Percentiles rank a stretch among this genome's conserved stretches.
These are phyloP conservation scores for Passer montanus DNA, from an alignment of 2,113 vertebrate genomes.

Conservation along the genomic window DNA sequence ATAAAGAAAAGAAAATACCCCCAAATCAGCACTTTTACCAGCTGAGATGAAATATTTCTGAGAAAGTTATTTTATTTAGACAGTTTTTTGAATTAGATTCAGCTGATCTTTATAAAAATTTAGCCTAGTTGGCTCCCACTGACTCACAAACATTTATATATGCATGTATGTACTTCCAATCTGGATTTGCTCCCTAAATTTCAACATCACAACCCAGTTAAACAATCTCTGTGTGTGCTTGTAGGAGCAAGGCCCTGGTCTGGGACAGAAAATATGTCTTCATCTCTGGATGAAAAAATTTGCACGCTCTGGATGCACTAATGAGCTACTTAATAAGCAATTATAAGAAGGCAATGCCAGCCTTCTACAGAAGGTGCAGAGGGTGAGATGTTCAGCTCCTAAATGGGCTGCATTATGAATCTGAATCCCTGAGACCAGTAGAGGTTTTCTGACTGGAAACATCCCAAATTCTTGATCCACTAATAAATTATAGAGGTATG, in stretches of 20 bases:
- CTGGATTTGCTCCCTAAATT: not conserved
- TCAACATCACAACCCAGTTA: not conserved
- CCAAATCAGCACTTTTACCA: slow-evolving; percentile 14
- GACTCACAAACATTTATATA: not conserved
- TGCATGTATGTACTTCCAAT: not conserved
- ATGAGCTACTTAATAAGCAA: not conserved
- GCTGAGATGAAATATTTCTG: slow-evolving; percentile 10
- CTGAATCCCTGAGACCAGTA: not conserved
- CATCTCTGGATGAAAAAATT: not conserved
- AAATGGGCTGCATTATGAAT: not conserved
- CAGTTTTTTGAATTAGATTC: not conserved
- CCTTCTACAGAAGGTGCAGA: not conserved
- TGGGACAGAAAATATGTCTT: not conserved
- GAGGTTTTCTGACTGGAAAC: not conserved
- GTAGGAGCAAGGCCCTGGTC: not conserved
- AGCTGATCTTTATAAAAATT: not conserved
- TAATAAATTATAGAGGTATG: not conserved
- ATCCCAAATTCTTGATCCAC: not conserved
- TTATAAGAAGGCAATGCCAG: not conserved
- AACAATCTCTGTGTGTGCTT: not conserved
- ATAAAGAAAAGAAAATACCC: not conserved
- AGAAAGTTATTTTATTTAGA: slow-evolving; percentile 3
- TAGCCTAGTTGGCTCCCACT: not conserved
- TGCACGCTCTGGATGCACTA: not conserved
- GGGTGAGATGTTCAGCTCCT: not conserved